These are phyloP conservation scores for Tanypteryx hageni DNA, from an alignment of 2,888 invertebrate species.

Conservation along the genomic window DNA sequence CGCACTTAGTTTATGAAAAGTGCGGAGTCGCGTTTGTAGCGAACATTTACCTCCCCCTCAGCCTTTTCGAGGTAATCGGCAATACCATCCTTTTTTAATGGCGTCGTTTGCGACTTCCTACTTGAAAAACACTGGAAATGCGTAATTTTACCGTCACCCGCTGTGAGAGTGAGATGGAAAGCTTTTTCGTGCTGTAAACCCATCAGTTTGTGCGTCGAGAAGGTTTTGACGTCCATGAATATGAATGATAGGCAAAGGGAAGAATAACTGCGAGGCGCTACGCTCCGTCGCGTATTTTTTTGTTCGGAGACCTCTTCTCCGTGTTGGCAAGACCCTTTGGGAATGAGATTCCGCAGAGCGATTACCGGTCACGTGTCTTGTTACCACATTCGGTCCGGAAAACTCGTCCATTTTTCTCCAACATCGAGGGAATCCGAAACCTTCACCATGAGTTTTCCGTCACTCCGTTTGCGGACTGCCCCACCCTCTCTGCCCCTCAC, in stretches of 20 bases:
- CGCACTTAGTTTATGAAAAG: too few species aligned
- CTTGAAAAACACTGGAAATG: too few species aligned
- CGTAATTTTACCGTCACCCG: not conserved
- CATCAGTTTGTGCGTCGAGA: not conserved
- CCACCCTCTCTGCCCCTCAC: not conserved
- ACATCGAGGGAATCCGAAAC: not conserved
- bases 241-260: not conserved
- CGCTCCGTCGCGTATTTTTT: not conserved
- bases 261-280: too few species aligned
- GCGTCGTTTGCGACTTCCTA: too few species aligned
- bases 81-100: too few species aligned
- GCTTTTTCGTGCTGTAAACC: not conserved
- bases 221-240: not conserved
- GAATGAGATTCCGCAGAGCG: not conserved
- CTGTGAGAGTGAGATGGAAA: not conserved
- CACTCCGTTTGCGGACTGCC: not conserved
- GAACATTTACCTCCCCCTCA: too few species aligned
- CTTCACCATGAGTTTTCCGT: not conserved
- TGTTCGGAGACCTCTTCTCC: not conserved
- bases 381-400: too few species aligned
- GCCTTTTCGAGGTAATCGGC: too few species aligned
- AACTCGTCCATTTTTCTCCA: too few species aligned
- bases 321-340: not conserved
- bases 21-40: too few species aligned
- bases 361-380: too few species aligned